A percentile compares a stretch with the other conserved stretches of the same genome.
phyloP scores from a whole-genome alignment of 2,888 invertebrate genomes.

The Anarsia innoxiella region DNA sequence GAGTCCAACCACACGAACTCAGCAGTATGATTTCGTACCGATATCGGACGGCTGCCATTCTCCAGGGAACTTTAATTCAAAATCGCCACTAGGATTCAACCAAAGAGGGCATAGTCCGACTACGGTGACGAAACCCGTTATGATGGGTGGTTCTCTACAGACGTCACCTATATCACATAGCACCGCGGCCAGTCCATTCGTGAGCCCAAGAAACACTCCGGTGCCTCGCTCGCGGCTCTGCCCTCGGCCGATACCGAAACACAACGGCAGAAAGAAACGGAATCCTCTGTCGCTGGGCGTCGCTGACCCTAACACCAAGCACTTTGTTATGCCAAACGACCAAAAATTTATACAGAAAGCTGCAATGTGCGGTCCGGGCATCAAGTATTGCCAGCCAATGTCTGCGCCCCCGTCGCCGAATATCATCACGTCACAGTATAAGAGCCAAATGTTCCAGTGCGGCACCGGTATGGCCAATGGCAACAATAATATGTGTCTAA shows the following conservation, averaged over 20 bases:
- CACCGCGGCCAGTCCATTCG: conserved; percentile 85
- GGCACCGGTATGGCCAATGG: conserved; percentile 50
- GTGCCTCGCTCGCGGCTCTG: conserved; percentile 79
- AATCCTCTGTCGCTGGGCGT: conserved; percentile 52
- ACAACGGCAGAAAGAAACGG: conserved; percentile 51
- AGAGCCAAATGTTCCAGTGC: conserved; percentile 66
- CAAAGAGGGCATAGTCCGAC: conserved; percentile 55
- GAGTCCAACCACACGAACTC: conserved; percentile 84
- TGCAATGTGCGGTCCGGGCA: conserved; percentile 37
- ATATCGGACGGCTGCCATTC: conserved; percentile 87
- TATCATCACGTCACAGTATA: conserved; percentile 61
- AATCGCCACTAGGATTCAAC: conserved; percentile 57
- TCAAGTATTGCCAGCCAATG: conserved; percentile 71
- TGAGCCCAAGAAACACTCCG: conserved; percentile 86
- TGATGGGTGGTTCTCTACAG: conserved; percentile 60
- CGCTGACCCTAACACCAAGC: conserved; percentile 44
- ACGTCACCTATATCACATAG: conserved; percentile 76
- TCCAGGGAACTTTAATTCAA: conserved; percentile 67
- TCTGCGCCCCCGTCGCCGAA: conserved; percentile 83
- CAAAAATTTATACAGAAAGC: conserved; percentile 55
- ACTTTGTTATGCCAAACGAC: conserved; percentile 62
- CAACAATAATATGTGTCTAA: conserved; percentile 56
- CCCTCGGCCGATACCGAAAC: conserved; percentile 67
- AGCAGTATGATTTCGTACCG: conserved; percentile 90
- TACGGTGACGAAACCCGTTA: conserved; percentile 44